A percentile compares a stretch with the other conserved stretches of the same genome.
phyloP scores from a whole-genome alignment of 2,113 vertebrate species.

The Apteryx mantelli region DNA sequence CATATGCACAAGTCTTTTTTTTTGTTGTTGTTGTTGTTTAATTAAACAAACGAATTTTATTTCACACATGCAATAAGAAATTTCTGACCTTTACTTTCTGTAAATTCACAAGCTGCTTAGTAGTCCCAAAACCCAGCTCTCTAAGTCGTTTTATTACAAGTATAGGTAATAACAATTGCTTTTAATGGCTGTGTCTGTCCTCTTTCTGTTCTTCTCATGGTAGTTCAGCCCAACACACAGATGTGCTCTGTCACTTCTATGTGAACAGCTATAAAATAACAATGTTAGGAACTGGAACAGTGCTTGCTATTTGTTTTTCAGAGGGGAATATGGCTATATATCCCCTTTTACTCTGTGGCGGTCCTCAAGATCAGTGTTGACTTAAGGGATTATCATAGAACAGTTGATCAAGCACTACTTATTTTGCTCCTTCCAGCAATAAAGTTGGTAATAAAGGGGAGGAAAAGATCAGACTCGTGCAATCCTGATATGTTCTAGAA shows the following conservation, averaged over 20 bases:
- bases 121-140: background rate
- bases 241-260: background rate
- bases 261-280: background rate
- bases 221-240: background rate
- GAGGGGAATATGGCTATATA: background rate
- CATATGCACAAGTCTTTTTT: background rate
- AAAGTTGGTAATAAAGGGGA: background rate
- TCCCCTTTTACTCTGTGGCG: background rate
- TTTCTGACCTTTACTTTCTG: background rate
- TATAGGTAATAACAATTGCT: background rate
- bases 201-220: background rate
- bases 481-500: constrained; percentile 13
- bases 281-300: background rate
- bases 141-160: background rate
- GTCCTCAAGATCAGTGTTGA: background rate
- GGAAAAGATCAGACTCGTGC: background rate
- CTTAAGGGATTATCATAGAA: background rate
- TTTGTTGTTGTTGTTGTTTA: background rate
- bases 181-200: background rate
- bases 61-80: background rate
- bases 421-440: background rate
- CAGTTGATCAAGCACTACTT: background rate
- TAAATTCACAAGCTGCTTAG: background rate
- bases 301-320: background rate
- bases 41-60: background rate